Evolutionary conservation across 2,113 vertebrate species (phyloP).

Genomic region (Himantopus leucocephalus): DNA sequence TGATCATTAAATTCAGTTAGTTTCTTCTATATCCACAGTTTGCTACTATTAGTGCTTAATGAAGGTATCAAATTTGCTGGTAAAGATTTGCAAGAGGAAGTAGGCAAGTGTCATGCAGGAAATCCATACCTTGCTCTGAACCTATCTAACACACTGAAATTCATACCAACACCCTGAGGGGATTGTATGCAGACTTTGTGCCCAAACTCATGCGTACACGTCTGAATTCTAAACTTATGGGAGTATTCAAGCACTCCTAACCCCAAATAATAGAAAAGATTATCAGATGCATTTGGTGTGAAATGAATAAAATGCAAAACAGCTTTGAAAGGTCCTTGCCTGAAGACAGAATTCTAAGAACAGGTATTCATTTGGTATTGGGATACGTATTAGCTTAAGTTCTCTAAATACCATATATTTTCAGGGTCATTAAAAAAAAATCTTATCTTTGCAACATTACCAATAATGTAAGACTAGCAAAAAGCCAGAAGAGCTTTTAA

Average conservation of each 20-base stretch:
- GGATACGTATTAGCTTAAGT: not conserved
- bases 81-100: not conserved
- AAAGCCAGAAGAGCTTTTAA: not conserved
- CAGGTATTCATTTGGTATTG: not conserved
- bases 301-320: constrained; percentile 67
- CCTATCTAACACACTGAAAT: not conserved
- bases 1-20: not conserved
- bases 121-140: not conserved
- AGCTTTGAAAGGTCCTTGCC: constrained; percentile 50
- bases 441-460: not conserved
- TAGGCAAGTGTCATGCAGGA: not conserved
- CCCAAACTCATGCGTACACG: not conserved
- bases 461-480: not conserved
- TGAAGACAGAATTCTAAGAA: constrained; percentile 41
- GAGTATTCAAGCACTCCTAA: constrained; percentile 46
- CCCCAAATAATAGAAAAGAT: constrained; percentile 44
- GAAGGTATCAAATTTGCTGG: not conserved
- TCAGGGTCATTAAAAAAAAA: not conserved
- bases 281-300: constrained; percentile 57
- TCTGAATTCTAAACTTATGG: constrained; percentile 51
- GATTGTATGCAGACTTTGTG: not conserved
- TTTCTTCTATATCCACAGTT: not conserved
- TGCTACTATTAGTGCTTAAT: not conserved
- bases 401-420: constrained; percentile 12
- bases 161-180: not conserved